A percentile compares a stretch with the other conserved stretches of the same genome.
phyloP scores from a whole-genome alignment of 2,888 invertebrate genomes.

The Plutella xylostella region DNA sequence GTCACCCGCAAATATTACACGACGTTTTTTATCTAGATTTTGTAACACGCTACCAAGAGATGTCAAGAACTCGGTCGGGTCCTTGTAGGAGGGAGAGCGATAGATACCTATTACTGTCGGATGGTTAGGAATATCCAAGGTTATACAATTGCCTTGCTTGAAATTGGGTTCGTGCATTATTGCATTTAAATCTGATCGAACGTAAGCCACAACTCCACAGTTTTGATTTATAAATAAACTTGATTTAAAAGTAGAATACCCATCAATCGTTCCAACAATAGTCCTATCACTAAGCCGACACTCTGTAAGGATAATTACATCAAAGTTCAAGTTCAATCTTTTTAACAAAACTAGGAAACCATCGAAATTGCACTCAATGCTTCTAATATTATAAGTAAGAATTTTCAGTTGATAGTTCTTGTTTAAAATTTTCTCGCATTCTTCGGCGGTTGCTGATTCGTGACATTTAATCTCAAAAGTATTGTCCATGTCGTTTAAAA shows the following conservation, averaged over 20 bases:
- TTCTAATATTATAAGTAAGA: not conserved
- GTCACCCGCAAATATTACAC: not conserved
- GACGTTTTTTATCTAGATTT: not conserved
- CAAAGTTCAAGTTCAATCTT: not conserved
- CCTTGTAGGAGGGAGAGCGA: slow-evolving; percentile 3
- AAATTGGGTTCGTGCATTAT: not conserved
- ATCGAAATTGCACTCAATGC: slow-evolving; percentile 1
- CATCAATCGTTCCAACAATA: not conserved
- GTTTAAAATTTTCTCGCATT: not conserved
- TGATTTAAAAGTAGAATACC: not conserved
- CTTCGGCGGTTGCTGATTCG: not conserved
- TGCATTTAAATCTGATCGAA: not conserved
- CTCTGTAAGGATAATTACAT: slow-evolving; percentile 2
- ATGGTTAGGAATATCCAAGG: not conserved
- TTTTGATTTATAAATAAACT: not conserved
- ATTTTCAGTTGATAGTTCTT: not conserved
- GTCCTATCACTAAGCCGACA: slow-evolving; percentile 2
- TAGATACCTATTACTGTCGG: not conserved
- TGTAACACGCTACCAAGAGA: not conserved
- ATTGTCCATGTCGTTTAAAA: not conserved
- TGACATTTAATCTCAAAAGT: not conserved
- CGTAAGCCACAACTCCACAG: slow-evolving; percentile 1
- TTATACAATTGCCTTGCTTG: slow-evolving; percentile 1
- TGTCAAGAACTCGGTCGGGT: not conserved
- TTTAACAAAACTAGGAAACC: not conserved